Evolutionary conservation across 2,113 vertebrate species (phyloP).

Genomic region (Leuciscus idus): DNA sequence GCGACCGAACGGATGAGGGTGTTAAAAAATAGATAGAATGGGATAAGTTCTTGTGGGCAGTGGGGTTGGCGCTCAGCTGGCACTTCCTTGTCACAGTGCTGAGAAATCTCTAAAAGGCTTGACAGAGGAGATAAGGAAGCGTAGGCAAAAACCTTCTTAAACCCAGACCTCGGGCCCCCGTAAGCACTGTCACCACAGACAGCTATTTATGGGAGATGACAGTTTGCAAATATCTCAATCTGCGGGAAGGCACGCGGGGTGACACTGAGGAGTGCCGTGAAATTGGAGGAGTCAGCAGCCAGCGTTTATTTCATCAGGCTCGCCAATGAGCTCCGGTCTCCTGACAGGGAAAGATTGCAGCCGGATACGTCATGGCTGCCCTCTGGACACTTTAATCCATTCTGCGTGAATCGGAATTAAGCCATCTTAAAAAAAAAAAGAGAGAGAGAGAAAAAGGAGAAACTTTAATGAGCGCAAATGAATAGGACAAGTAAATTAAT

Average conservation of each 20-base stretch:
- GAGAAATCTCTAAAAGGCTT: conserved; percentile 61
- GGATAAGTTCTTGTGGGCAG: conserved; percentile 58
- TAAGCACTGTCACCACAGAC: conserved; percentile 80
- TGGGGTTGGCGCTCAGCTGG: conserved; percentile 55
- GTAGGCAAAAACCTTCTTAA: conserved; percentile 61
- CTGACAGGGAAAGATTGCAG: conserved; percentile 83
- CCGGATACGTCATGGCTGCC: conserved; percentile 67
- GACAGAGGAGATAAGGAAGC: conserved; percentile 61
- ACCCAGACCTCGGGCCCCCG: conserved; percentile 66
- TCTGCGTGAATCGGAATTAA: conserved; percentile 77
- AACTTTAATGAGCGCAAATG: conserved; percentile 10
- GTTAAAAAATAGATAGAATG: conserved; percentile 55
- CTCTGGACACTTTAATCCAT: conserved; percentile 69
- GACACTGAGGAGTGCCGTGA: conserved; percentile 85
- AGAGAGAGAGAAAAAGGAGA: conserved; percentile 59
- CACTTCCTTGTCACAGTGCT: conserved; percentile 56
- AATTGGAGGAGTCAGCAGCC: conserved; percentile 96
- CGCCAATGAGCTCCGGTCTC: conserved; percentile 81
- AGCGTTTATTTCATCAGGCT: conserved; percentile 92
- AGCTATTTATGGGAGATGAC: conserved; percentile 98
- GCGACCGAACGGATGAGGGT: conserved; percentile 63
- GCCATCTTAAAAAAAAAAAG: conserved; percentile 76
- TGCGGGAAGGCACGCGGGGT: conserved; percentile 84
- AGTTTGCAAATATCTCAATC: conserved; percentile 99
- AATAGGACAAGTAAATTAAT: neutral